Evolutionary conservation across 2,797 vertebrate species (phyloP).

Genomic region (Todus mexicanus): DNA sequence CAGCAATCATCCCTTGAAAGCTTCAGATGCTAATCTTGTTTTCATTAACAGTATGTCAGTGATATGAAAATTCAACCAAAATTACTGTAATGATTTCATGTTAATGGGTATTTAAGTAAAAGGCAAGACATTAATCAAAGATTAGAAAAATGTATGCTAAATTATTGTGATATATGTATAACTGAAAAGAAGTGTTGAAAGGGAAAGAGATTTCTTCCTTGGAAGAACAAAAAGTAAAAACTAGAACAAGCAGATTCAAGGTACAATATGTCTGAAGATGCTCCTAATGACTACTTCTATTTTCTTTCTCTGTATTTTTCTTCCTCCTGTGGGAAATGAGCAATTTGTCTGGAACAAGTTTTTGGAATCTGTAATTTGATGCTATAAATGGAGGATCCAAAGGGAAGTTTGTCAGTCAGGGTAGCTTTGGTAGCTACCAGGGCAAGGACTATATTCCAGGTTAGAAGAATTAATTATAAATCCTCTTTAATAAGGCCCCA

Average conservation of each 20-base stretch:
- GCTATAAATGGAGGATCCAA: neutral
- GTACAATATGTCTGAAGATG: neutral
- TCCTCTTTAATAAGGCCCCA: neutral
- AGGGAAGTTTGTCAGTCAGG: neutral
- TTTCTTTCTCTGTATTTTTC: neutral
- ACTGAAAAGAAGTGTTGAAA: conserved; percentile 16
- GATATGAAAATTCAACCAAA: conserved; percentile 2
- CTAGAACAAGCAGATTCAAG: neutral
- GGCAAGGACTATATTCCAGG: neutral
- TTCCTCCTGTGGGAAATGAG: neutral
- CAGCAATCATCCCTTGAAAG: conserved; percentile 17
- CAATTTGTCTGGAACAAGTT: neutral
- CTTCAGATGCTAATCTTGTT: conserved; percentile 34
- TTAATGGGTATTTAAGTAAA: conserved; percentile 23
- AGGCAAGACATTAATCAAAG: conserved; percentile 24
- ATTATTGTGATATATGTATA: conserved; percentile 51
- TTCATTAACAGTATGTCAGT: conserved; percentile 2
- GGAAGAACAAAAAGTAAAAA: neutral
- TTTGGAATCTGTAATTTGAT: neutral
- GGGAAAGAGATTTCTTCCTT: neutral
- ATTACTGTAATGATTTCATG: conserved; percentile 8
- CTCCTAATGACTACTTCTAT: neutral
- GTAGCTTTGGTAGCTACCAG: neutral
- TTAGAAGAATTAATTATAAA: neutral
- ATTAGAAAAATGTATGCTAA: conserved; percentile 37